A percentile compares a stretch with the other conserved stretches of the same genome.
phyloP scores from a whole-genome alignment of 2,113 vertebrate genomes.

The Isurus oxyrinchus region DNA sequence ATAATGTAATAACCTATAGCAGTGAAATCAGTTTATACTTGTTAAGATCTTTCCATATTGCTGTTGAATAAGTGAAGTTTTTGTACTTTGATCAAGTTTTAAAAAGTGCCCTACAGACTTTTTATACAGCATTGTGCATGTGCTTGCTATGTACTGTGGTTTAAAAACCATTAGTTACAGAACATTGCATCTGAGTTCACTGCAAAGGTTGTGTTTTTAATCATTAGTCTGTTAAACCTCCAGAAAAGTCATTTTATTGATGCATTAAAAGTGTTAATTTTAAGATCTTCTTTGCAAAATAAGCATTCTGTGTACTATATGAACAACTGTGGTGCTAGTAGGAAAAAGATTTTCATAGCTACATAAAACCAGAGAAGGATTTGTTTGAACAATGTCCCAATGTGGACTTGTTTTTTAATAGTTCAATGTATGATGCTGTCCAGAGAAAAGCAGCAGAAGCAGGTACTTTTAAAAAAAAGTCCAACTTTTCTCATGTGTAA shows the following conservation, averaged over 20 bases:
- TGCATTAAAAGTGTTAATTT: not conserved
- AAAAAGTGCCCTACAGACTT: constrained; percentile 35
- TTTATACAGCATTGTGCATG: constrained; percentile 40
- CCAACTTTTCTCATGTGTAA: constrained; percentile 14
- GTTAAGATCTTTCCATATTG: not conserved
- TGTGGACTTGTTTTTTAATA: not conserved
- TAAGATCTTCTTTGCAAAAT: not conserved
- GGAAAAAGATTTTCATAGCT: constrained; percentile 17
- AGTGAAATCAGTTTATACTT: not conserved
- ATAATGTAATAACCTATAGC: not conserved
- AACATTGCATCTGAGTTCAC: constrained; percentile 46
- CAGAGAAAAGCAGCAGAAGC: not conserved
- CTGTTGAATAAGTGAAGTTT: not conserved
- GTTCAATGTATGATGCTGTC: not conserved
- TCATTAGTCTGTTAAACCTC: not conserved
- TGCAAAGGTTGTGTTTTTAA: constrained; percentile 46
- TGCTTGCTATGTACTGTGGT: constrained; percentile 49
- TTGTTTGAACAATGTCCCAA: not conserved
- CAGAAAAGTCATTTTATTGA: not conserved
- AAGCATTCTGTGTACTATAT: not conserved
- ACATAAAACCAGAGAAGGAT: not conserved
- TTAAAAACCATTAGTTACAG: constrained; percentile 47
- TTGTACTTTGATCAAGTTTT: constrained; percentile 30
- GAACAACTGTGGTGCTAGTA: not conserved
- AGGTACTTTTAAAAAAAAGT: constrained; percentile 4